These are phyloP conservation scores for Callosobruchus maculatus DNA, from an alignment of 2,888 invertebrate species.

Conservation along the genomic window DNA sequence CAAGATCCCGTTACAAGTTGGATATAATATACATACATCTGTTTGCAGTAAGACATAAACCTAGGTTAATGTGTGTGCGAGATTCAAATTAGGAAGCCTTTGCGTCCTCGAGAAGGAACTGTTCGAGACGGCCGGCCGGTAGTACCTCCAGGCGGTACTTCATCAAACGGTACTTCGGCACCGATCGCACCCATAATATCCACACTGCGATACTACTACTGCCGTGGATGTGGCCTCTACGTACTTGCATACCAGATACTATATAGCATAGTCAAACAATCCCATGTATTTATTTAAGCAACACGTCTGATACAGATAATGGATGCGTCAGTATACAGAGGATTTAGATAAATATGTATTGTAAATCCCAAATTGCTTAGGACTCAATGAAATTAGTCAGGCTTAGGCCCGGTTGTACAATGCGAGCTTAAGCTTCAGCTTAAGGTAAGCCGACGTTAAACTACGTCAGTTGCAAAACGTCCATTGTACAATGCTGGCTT, in stretches of 20 bases:
- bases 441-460: too few species aligned
- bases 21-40: background rate
- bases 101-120: background rate
- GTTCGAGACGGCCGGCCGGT: background rate
- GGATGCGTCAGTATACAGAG: too few species aligned
- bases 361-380: too few species aligned
- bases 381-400: too few species aligned
- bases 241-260: background rate
- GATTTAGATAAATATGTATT: too few species aligned
- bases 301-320: too few species aligned
- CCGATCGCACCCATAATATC: slow-evolving; percentile 25
- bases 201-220: slow-evolving; percentile 30
- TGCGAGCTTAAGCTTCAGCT: too few species aligned
- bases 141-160: background rate
- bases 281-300: too few species aligned
- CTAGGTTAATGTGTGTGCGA: background rate
- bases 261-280: background rate
- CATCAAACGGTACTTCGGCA: slow-evolving; percentile 54
- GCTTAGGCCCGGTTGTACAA: too few species aligned
- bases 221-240: background rate
- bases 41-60: background rate
- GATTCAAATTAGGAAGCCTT: background rate
- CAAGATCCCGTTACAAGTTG: background rate
- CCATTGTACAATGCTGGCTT: too few species aligned
- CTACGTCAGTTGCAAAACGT: too few species aligned